Evolutionary conservation across 2,888 invertebrate genomes (phyloP), one percentile per base, ranked within the genome.

Genomic region (Escarpia spicata): DNA sequence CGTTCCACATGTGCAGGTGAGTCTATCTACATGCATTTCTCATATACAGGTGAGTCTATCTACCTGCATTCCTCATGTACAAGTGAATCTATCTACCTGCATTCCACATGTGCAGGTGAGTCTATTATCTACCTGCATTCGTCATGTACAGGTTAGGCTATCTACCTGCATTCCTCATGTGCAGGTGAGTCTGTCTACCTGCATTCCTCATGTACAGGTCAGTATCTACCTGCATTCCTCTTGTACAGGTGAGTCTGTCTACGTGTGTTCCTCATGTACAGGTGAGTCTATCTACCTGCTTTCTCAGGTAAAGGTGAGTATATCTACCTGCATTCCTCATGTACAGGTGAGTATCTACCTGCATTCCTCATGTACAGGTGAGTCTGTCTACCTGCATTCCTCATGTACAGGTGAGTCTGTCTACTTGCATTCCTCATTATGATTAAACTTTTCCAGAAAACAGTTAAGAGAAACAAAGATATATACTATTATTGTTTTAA

Each of bases 91-190:
- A 52, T 52, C 52, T 52, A 52, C 12, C 52, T 19, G 93, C 94
- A 15, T 93, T 95, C 19, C 90, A 95, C 15, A 94, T 95, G 31
- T 96, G 95, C 93, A 94, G 94, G 96, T 96, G 93, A 95, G 95
- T 94, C 19, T 91, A 31, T 31, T 37, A 37, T 37, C 44, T 52
- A 90, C 75, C 19, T 92, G 26, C 43, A 45, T 43, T 45, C 43
- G 9, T 19, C 44, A 15, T 44, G 10, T 43, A 15, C 52, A 2
- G 3, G 15, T 92, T 0, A 52, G 12, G 9, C 10, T 12, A 52
- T 52, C 91, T 96, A 31, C 96, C 96, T 19, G 93, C 94, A 15
- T 93, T 95, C n/a, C 90, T 96, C 10, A 94, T 95, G n/a, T 96
- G 95, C 93, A 94, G 94, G 96, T 96, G 93, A 95, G 95, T 94